A percentile compares a stretch with the other conserved stretches of the same genome.
phyloP scores from a whole-genome alignment of 2,797 vertebrate species.

The Sebastes itinus region DNA sequence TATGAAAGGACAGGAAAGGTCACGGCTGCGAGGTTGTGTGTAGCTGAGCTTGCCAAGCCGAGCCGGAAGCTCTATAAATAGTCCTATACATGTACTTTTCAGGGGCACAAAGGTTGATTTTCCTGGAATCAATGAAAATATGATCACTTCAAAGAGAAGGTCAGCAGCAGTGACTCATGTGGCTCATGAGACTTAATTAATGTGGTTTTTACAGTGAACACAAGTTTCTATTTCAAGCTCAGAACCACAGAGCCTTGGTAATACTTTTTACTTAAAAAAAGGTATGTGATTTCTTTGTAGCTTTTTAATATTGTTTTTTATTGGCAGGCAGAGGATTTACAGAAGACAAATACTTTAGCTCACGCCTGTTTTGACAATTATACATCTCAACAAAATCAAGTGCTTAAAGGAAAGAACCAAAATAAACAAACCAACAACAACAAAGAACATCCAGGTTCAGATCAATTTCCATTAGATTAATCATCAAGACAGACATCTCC shows the following conservation, averaged over 20 bases:
- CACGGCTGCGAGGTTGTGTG: not conserved
- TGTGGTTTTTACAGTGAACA: not conserved
- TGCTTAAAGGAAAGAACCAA: too few relatives aligned
- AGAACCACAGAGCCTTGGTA: not conserved
- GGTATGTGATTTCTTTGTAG: too few relatives aligned
- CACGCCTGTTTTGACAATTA: too few relatives aligned
- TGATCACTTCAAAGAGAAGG: constrained; percentile 36
- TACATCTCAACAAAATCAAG: too few relatives aligned
- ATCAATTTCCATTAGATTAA: too few relatives aligned
- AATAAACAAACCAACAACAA: too few relatives aligned
- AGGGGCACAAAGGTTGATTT: constrained; percentile 34
- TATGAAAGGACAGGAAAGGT: not conserved
- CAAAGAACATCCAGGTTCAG: too few relatives aligned
- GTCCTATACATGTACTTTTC: not conserved
- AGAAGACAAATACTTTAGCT: too few relatives aligned
- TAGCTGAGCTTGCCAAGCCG: not conserved
- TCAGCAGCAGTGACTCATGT: constrained; percentile 15
- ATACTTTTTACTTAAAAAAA: not conserved
- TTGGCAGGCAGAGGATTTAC: too few relatives aligned
- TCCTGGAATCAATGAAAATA: constrained; percentile 53
- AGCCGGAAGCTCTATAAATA: constrained; percentile 33
- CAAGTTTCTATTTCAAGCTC: not conserved
- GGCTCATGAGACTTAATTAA: constrained; percentile 19
- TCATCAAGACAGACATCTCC: too few relatives aligned
- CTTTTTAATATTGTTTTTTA: too few relatives aligned